A percentile compares a stretch with the other conserved stretches of the same genome.
phyloP scores from a whole-genome alignment of 2,113 vertebrate species.

The Phaethon lepturus region DNA sequence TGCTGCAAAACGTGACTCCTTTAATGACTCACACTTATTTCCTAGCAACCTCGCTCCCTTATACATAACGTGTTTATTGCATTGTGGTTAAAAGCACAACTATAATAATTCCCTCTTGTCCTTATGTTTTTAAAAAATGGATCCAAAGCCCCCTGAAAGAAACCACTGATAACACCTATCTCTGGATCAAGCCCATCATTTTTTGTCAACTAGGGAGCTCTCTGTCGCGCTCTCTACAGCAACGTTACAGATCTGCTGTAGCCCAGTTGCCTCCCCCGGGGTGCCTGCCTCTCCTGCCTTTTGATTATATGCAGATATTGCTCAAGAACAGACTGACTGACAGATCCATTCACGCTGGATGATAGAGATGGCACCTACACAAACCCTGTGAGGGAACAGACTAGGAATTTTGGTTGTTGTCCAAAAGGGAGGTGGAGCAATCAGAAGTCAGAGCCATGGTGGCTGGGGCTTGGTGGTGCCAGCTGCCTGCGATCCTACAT shows the following conservation, averaged over 20 bases:
- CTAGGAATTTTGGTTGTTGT: not conserved
- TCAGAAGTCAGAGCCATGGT: not conserved
- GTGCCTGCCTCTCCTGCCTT: not conserved
- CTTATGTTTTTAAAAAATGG: not conserved
- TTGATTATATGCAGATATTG: not conserved
- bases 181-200: not conserved
- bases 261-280: fast-evolving
- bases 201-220: not conserved
- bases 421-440: not conserved
- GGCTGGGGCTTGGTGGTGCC: not conserved
- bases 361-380: not conserved
- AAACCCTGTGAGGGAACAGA: not conserved
- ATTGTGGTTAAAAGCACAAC: not conserved
- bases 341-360: not conserved
- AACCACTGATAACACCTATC: not conserved
- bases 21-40: not conserved
- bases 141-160: not conserved
- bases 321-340: not conserved
- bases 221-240: not conserved
- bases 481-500: not conserved
- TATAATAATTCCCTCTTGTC: not conserved
- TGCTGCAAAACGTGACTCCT: not conserved
- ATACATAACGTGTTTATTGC: fast-evolving
- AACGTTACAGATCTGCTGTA: fast-evolving
- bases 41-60: not conserved